Percentiles rank a stretch among this genome's conserved stretches.
These are phyloP conservation scores for Empidonax alnorum DNA, from an alignment of 2,113 vertebrate genomes.

Conservation along the genomic window DNA sequence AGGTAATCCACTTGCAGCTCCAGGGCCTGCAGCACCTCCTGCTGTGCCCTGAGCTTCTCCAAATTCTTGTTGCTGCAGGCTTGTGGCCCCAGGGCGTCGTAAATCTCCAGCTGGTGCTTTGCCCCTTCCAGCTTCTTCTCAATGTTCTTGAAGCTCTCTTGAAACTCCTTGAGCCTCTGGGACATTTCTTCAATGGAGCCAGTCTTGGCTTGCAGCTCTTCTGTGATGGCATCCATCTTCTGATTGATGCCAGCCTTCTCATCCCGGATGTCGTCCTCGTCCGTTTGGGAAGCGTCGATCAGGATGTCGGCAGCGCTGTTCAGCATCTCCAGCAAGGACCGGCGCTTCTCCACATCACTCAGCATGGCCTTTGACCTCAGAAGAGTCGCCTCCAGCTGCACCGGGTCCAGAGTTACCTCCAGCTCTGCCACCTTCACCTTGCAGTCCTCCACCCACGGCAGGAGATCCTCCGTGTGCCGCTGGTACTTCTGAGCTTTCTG, in stretches of 20 bases:
- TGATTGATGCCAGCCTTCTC: conserved; percentile 92
- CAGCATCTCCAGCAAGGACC: conserved; percentile 87
- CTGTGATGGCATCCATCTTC: conserved; percentile 85
- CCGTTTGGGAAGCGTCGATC: conserved; percentile 86
- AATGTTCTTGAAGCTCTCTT: conserved; percentile 90
- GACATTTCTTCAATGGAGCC: conserved; percentile 92
- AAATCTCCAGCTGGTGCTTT: conserved; percentile 93
- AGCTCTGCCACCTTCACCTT: conserved; percentile 80
- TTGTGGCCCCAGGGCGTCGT: conserved; percentile 92
- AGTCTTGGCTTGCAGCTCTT: conserved; percentile 83
- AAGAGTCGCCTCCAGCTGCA: conserved; percentile 85
- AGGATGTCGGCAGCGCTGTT: conserved; percentile 90
- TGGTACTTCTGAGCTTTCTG: conserved; percentile 89
- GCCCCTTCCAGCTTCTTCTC: conserved; percentile 93
- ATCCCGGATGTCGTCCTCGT: conserved; percentile 91
- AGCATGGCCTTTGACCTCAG: conserved; percentile 84
- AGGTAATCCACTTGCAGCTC: conserved; percentile 92
- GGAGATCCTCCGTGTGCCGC: conserved; percentile 84
- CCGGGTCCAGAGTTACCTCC: conserved; percentile 82
- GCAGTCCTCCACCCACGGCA: conserved; percentile 88
- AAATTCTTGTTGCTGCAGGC: conserved; percentile 95
- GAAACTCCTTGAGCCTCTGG: conserved; percentile 92
- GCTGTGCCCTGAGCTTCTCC: conserved; percentile 90
- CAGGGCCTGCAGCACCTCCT: conserved; percentile 86
- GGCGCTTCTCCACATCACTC: conserved; percentile 88